These are phyloP conservation scores for Ophion costatus DNA, from an alignment of 2,888 invertebrate genomes.

Conservation along the genomic window DNA sequence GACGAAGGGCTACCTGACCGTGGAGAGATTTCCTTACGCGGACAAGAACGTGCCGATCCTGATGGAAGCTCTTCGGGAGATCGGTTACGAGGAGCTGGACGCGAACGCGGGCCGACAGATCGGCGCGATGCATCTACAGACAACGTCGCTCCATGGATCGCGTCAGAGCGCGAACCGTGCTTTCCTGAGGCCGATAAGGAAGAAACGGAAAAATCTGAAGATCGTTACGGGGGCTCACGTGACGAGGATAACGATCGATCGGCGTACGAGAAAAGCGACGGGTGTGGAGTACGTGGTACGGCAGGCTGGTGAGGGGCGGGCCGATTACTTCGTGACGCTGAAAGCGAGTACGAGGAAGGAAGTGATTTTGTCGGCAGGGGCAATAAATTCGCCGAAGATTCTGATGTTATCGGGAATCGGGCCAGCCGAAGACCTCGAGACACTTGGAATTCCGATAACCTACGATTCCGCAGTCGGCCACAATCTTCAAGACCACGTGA, in stretches of 20 bases:
- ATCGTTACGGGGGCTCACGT: slow-evolving; percentile 84
- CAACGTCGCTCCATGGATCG: slow-evolving; percentile 86
- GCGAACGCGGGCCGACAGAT: slow-evolving; percentile 86
- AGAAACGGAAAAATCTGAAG: slow-evolving; percentile 82
- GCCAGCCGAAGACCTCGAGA: slow-evolving; percentile 80
- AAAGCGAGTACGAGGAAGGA: slow-evolving; percentile 82
- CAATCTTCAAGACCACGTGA: slow-evolving; percentile 85
- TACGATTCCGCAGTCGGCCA: slow-evolving; percentile 84
- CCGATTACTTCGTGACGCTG: slow-evolving; percentile 59
- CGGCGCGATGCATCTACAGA: slow-evolving; percentile 87
- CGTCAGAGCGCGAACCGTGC: slow-evolving; percentile 87
- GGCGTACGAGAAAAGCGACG: slow-evolving; percentile 79
- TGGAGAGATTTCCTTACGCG: slow-evolving; percentile 87
- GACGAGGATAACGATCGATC: slow-evolving; percentile 84
- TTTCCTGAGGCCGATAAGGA: slow-evolving; percentile 88
- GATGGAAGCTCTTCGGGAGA: slow-evolving; percentile 87
- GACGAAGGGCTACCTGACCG: slow-evolving; percentile 87
- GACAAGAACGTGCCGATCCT: slow-evolving; percentile 86
- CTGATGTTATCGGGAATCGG: slow-evolving; percentile 85
- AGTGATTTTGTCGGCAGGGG: slow-evolving; percentile 84
- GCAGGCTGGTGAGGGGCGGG: slow-evolving; percentile 76
- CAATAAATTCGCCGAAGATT: slow-evolving; percentile 84
- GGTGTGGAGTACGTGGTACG: slow-evolving; percentile 82
- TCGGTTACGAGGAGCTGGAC: slow-evolving; percentile 86
- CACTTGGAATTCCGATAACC: slow-evolving; percentile 80